Conservation (phyloP, 1,140 invertebrate genomes). For the Drosophila bifasciata region DNA sequence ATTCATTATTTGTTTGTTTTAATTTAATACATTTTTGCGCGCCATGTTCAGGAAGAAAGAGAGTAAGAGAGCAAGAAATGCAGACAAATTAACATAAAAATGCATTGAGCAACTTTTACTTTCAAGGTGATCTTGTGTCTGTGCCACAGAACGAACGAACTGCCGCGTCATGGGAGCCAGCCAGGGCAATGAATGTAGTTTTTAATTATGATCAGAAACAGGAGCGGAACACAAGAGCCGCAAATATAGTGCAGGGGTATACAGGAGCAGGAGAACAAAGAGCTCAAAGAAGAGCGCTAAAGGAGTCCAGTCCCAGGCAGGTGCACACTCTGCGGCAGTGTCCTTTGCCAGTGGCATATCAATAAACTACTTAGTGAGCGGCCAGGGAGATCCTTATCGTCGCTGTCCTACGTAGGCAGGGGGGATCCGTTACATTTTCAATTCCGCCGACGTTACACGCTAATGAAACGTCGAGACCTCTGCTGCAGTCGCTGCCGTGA, state of each 20-base stretch:
- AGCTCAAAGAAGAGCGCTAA: slow-evolving; percentile 14
- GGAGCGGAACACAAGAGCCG: slow-evolving; percentile 24
- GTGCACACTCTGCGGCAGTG: slow-evolving; percentile 52
- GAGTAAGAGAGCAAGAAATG: slow-evolving; percentile 18
- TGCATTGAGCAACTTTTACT: slow-evolving; percentile 75
- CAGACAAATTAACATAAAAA: slow-evolving; percentile 72
- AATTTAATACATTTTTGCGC: slow-evolving; percentile 80
- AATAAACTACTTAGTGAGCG: slow-evolving; percentile 69
- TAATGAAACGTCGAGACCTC: slow-evolving; percentile 71
- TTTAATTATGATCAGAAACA: slow-evolving; percentile 50
- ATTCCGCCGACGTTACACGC: slow-evolving; percentile 80
- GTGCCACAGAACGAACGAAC: slow-evolving; percentile 21
- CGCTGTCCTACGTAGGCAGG: slow-evolving; percentile 24
- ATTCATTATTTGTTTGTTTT: slow-evolving; percentile 83
- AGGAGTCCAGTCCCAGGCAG: slow-evolving; percentile 46
- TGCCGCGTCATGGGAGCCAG: slow-evolving; percentile 53
- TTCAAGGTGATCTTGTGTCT: slow-evolving; percentile 74
- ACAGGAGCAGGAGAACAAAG: background rate
- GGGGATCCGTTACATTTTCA: slow-evolving; percentile 78
- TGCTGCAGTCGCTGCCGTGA: slow-evolving; percentile 59
- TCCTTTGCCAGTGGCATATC: slow-evolving; percentile 54
- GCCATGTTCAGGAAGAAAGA: slow-evolving; percentile 48
- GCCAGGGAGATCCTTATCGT: slow-evolving; percentile 64
- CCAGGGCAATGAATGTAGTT: slow-evolving; percentile 10
- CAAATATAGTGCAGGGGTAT: background rate